Percentiles rank a stretch among this genome's conserved stretches.
Evolutionary conservation across 2,113 vertebrate species (phyloP).

Genomic region (Sinocyclocheilus rhinocerous): DNA sequence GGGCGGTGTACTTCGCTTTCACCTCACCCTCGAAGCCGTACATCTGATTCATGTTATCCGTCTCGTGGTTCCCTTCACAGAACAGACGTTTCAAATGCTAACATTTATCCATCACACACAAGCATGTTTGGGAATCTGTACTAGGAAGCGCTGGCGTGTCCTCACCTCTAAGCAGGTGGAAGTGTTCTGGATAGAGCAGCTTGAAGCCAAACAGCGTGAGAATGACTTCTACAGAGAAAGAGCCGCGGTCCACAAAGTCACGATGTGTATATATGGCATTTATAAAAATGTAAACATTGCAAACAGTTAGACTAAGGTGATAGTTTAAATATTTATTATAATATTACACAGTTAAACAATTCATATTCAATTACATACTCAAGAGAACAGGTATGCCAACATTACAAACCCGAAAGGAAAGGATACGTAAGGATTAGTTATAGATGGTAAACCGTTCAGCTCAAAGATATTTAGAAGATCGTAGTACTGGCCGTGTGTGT

Average conservation of each 20-base stretch:
- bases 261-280: slow-evolving; percentile 53
- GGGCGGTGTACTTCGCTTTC: slow-evolving; percentile 93
- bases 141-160: not conserved
- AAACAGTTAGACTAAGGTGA: too few relatives aligned
- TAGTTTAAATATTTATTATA: too few relatives aligned
- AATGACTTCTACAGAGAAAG: slow-evolving; percentile 93
- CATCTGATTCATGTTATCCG: slow-evolving; percentile 98
- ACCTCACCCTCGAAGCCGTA: slow-evolving; percentile 95
- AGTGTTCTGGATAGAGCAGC: slow-evolving; percentile 88
- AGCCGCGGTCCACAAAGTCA: slow-evolving; percentile 92
- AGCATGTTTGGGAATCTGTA: not conserved
- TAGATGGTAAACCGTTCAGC: slow-evolving; percentile 89
- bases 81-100: not conserved
- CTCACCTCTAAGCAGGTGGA: slow-evolving; percentile 89
- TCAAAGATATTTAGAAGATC: slow-evolving; percentile 94
- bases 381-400: too few relatives aligned
- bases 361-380: not conserved
- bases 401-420: slow-evolving; percentile 48
- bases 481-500: slow-evolving; percentile 93
- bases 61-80: slow-evolving; percentile 91
- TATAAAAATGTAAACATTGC: too few relatives aligned
- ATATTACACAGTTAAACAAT: not conserved
- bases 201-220: slow-evolving; percentile 94
- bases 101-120: not conserved
- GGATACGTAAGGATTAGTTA: slow-evolving; percentile 93